Percentiles rank a stretch among this genome's conserved stretches.
These are phyloP conservation scores for Drosophila antonietae DNA, from an alignment of 2,888 invertebrate genomes.

Conservation along the genomic window DNA sequence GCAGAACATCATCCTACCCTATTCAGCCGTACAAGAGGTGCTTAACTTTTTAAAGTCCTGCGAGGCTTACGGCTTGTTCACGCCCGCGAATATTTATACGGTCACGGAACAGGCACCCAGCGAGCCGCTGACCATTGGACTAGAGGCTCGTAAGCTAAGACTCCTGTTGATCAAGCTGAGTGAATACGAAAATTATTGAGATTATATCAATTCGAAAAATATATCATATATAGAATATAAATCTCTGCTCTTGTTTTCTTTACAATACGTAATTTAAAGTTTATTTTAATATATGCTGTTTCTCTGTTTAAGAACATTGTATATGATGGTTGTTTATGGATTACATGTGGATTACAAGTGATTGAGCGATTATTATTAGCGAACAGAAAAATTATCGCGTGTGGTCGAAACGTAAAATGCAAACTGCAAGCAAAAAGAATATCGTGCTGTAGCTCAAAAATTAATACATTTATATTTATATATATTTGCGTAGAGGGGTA, in stretches of 20 bases:
- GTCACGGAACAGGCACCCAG: slow-evolving; percentile 80
- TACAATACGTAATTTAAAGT: slow-evolving; percentile 60
- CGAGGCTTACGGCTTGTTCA: slow-evolving; percentile 86
- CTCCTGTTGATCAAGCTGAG: slow-evolving; percentile 82
- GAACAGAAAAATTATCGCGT: neutral
- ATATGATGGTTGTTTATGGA: slow-evolving; percentile 51
- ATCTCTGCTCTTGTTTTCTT: neutral
- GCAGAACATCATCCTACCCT: slow-evolving; percentile 92
- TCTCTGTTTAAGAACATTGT: slow-evolving; percentile 28
- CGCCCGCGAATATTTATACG: slow-evolving; percentile 82
- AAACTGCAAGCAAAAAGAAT: slow-evolving; percentile 35
- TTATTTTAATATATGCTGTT: slow-evolving; percentile 61
- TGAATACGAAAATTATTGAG: slow-evolving; percentile 81
- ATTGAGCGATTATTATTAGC: slow-evolving; percentile 3
- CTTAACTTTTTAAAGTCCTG: slow-evolving; percentile 94
- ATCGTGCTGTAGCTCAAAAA: slow-evolving; percentile 43
- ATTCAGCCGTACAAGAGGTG: slow-evolving; percentile 92
- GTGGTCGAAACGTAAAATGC: slow-evolving; percentile 28
- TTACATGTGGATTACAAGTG: slow-evolving; percentile 64
- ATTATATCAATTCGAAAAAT: neutral
- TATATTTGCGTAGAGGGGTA: slow-evolving; percentile 16
- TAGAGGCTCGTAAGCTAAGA: slow-evolving; percentile 83
- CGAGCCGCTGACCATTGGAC: slow-evolving; percentile 83
- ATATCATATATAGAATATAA: neutral
- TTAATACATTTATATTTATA: slow-evolving; percentile 42